Evolutionary conservation across 2,888 invertebrate genomes (phyloP), one percentile per base, ranked within the genome.

Genomic region (Gastrophysa polygoni): DNA sequence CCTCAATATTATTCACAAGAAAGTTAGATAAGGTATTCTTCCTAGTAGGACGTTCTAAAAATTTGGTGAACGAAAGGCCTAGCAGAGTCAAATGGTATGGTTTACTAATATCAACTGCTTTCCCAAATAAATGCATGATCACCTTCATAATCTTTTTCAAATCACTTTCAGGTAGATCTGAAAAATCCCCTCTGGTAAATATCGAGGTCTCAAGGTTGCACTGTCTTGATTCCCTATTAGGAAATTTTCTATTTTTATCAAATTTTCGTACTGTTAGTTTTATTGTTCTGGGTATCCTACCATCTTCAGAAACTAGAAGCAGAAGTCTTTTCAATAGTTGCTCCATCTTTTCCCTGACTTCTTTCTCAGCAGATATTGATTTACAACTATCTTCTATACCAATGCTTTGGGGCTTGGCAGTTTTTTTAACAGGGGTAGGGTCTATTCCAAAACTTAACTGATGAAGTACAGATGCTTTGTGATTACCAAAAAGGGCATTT

Each of bases 31-130:
- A 89, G 16, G 61, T 59, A 38, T 61, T 86, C 67, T 87, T 85
- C 1, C 90, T 89, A 2, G 85, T 86, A 77, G 87, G 87, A 61
- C 88, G 84, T 71, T 90, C 91, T 72, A 89, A 88, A 76, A 93
- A 92, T 79, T 92, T 92, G 1, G 91, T 91, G 78, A 92, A 92
- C 17, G 91, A 90, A 74, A 92, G 82, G n/a, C 92, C 93, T 61
- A 93, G 83, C 57, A 92, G 81, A 0, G 92, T 92, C 72, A 93
- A 87, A 80, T 91, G 91, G 82, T 91, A 93, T 66, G 91, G 89
- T 81, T 89, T 88, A 24, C 86, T 84, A 68, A 89, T 83, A 76
- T 91, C 88, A 60, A 92, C 88, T 64, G 89, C 85, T 75, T 91
- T 88, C 77, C 89, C 88, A 75, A 92, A 92, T 70, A 92, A 83